Conservation (phyloP, 2,888 invertebrate genomes). For the Argyra leucocephala region DNA sequence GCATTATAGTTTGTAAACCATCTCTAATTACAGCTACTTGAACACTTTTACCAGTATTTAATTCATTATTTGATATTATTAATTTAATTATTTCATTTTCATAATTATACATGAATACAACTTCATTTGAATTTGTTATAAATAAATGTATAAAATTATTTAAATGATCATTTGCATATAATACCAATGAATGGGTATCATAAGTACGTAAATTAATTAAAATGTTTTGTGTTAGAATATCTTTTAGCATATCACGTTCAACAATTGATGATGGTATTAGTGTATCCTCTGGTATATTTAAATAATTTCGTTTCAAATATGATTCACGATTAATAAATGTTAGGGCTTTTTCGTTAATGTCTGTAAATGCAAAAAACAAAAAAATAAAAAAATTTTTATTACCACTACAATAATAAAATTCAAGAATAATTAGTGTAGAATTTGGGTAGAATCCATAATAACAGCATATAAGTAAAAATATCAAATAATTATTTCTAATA, state of each 20-base stretch:
- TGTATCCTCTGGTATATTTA: conserved; percentile 40
- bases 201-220: conserved; percentile 85
- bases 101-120: conserved; percentile 76
- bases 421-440: conserved; percentile 7
- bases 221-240: conserved; percentile 69
- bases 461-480: conserved; percentile 13
- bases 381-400: too few relatives aligned
- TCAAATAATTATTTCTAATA: too few relatives aligned
- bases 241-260: conserved; percentile 53
- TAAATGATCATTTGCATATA: conserved; percentile 85
- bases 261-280: conserved; percentile 46
- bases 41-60: conserved; percentile 73
- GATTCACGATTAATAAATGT: conserved; percentile 76
- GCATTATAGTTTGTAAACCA: conserved; percentile 62
- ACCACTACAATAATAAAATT: conserved; percentile 10
- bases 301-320: conserved; percentile 70
- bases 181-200: conserved; percentile 66
- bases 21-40: conserved; percentile 78
- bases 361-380: conserved; percentile 44
- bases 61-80: conserved; percentile 61
- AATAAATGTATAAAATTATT: conserved; percentile 89
- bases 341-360: conserved; percentile 80
- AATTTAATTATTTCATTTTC: conserved; percentile 70
- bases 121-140: conserved; percentile 66
- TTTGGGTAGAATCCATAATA: conserved; percentile 14